Evolutionary conservation across 37 sponge, comb jelly and placozoan species (phyloP).

Genomic region (Hexactinellida sp.): DNA sequence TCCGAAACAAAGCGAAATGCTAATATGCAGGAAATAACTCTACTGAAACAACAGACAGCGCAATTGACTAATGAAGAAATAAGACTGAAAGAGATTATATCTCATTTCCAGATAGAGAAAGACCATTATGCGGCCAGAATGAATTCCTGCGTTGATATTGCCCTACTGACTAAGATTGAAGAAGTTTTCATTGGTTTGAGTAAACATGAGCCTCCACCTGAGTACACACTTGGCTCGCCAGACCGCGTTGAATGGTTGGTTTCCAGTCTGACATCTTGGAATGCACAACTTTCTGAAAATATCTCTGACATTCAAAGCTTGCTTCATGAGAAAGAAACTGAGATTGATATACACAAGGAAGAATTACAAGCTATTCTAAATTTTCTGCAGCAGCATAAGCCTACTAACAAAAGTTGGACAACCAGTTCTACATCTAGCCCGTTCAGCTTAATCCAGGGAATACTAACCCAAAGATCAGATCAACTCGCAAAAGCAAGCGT

Average conservation of each 20-base stretch:
- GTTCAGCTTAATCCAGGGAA: background rate
- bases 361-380: background rate
- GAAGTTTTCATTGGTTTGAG: background rate
- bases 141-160: background rate
- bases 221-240: background rate
- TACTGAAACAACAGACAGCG: background rate
- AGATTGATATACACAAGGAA: background rate
- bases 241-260: background rate
- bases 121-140: background rate
- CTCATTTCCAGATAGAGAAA: background rate
- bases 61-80: background rate
- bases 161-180: background rate
- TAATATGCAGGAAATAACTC: background rate
- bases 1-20: background rate
- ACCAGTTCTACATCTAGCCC: background rate
- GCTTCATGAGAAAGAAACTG: background rate
- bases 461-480: background rate
- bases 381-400: background rate
- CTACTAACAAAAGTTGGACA: background rate
- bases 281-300: background rate
- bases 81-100: background rate
- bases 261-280: background rate
- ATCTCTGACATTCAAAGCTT: background rate
- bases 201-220: background rate
- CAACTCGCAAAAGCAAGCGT: background rate